Base-by-base conservation (phyloP, 2,888 invertebrate genomes). In the Ctenicera cuprea region DNA sequence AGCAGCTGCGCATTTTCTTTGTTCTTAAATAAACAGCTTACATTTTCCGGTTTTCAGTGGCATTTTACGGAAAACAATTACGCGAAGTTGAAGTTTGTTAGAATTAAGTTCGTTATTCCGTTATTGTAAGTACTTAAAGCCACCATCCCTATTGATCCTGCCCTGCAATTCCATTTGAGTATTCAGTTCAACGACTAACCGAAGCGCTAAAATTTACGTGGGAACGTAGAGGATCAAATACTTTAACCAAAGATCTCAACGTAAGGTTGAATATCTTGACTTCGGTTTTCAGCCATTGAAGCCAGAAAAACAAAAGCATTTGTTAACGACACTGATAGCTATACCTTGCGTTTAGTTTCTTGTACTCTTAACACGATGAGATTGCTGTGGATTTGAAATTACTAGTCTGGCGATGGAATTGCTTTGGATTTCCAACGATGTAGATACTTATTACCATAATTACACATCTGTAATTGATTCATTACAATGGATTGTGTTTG, bases 361-460 rank as follows among this genome's bases (percentile, higher is more conserved):
- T 18, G 59, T 12, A 5, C 7, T n/a, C 11, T 11, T 30, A 33
- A 63, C 2, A 37, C 38, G 50, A 50, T 30, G 57, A 26, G 26
- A 43, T 54, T 64, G 14, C 22, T 8, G 33, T 16, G 37, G 64
- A 64, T 71, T 54, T 22, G 43, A 33, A 43, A 54, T 71, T 54
- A 52, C 37, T 41, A 37, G n/a, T 26, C 64, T 64, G 54, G 37
- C 45, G 37, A 54, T 48, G 37, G 64, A 18, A 63, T 63, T 64
- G 45, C 64, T 54, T 37, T 45, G 22, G 26, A 57, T 57, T 71
- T 62, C 62, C 54, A 63, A 64, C 63, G 63, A 26, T 62, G 54
- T 63, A 73, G 48, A 68, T n/a, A n/a, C n/a, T n/a, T n/a, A n/a
- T n/a, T 69, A 73, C 54, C 73, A 69, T 73, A 73, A 73, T 73